These are phyloP conservation scores for Lampris incognitus DNA, from an alignment of 2,113 vertebrate genomes.

Conservation along the genomic window DNA sequence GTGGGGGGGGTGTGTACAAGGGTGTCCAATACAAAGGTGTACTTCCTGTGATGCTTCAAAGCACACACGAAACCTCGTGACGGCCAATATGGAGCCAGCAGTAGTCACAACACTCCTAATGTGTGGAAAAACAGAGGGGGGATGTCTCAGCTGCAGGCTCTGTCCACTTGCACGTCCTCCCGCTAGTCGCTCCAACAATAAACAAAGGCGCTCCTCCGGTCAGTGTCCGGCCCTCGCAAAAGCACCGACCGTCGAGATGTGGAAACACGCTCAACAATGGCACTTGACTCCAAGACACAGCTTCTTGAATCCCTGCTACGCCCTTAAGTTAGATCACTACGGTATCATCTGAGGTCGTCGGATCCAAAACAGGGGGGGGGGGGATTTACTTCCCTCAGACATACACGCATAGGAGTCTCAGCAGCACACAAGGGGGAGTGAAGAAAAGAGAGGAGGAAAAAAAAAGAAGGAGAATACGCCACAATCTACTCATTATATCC, in stretches of 20 bases:
- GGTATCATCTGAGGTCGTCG: not conserved
- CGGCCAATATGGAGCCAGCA: slow-evolving; percentile 43
- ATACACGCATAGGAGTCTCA: slow-evolving; percentile 37
- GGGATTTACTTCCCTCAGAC: not conserved
- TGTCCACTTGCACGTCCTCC: slow-evolving; percentile 43
- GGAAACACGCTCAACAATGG: slow-evolving; percentile 4
- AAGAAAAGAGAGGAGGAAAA: not conserved
- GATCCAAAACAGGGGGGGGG: not conserved
- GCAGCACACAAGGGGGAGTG: slow-evolving; percentile 28
- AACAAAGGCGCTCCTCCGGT: slow-evolving; percentile 65
- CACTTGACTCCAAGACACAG: slow-evolving; percentile 32
- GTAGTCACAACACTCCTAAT: slow-evolving; percentile 42
- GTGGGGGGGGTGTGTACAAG: too few species aligned
- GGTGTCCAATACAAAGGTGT: not conserved
- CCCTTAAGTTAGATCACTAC: not conserved
- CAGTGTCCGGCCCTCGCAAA: slow-evolving; percentile 45
- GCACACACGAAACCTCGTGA: slow-evolving; percentile 45
- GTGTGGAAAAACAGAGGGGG: slow-evolving; percentile 54
- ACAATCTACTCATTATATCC: slow-evolving; percentile 79
- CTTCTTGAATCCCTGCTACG: not conserved
- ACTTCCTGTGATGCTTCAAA: not conserved
- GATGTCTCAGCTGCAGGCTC: slow-evolving; percentile 55
- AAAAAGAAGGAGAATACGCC: slow-evolving; percentile 34
- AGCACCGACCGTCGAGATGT: slow-evolving; percentile 38
- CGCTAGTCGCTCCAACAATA: slow-evolving; percentile 66